Evolutionary conservation across 2,797 vertebrate species (phyloP).

Genomic region (Bradypodion ventrale): DNA sequence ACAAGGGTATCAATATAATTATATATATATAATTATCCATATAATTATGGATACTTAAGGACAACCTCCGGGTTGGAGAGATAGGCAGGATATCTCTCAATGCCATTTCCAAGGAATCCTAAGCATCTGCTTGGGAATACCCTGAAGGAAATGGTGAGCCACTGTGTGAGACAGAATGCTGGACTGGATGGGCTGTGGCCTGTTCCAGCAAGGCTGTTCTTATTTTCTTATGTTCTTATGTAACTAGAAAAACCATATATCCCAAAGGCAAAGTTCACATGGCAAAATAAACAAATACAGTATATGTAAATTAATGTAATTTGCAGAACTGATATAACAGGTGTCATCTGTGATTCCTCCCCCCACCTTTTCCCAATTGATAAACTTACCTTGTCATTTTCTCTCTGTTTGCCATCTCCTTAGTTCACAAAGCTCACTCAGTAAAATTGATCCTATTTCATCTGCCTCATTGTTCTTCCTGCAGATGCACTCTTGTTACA

Average conservation of each 20-base stretch:
- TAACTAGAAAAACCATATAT: neutral
- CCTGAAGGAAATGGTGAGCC: too few species aligned
- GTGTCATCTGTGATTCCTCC: neutral
- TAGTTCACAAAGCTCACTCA: neutral
- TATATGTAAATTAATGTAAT: neutral
- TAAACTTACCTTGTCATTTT: neutral
- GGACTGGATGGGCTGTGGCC: too few species aligned
- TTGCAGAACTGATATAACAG: neutral
- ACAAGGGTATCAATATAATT: too few species aligned
- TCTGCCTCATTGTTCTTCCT: rapidly evolving
- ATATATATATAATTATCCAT: too few species aligned
- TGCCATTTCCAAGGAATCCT: too few species aligned
- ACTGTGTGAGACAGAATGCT: too few species aligned
- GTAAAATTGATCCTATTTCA: rapidly evolving
- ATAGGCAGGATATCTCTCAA: too few species aligned
- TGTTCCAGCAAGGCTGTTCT: too few species aligned
- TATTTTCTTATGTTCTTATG: too few species aligned
- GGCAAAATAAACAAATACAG: neutral
- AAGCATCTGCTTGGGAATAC: too few species aligned
- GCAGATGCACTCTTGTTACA: neutral
- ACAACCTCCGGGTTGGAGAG: too few species aligned
- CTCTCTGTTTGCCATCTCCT: neutral
- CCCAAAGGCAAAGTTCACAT: neutral
- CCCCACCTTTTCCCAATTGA: neutral
- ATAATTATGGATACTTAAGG: too few species aligned